These are phyloP conservation scores for Hyposmocoma kahamanoa DNA, from an alignment of 1,140 invertebrate species.

Conservation along the genomic window DNA sequence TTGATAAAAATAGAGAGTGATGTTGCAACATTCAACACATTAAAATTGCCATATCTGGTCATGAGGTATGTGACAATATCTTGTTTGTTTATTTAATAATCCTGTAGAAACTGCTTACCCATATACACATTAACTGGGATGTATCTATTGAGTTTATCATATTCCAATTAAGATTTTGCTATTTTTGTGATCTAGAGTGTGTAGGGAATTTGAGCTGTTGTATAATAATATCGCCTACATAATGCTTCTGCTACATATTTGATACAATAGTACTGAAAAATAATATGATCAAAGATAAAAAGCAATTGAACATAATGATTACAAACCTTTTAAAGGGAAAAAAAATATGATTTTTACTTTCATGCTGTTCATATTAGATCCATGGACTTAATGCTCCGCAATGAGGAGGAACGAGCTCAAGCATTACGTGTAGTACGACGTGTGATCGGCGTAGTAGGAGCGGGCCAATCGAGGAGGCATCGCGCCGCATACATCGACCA, in stretches of 20 bases:
- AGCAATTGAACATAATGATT: too few relatives aligned
- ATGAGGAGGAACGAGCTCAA: constrained; percentile 92
- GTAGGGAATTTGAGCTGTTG: too few relatives aligned
- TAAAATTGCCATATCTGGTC: constrained; percentile 88
- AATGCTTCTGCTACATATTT: background rate
- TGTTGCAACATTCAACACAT: constrained; percentile 83
- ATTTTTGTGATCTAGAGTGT: too few relatives aligned
- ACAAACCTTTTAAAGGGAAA: too few relatives aligned
- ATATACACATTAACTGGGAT: too few relatives aligned
- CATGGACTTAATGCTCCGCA: constrained; percentile 88
- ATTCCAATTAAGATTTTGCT: too few relatives aligned
- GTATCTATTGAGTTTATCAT: too few relatives aligned
- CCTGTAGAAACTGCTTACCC: too few relatives aligned
- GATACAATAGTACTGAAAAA: background rate
- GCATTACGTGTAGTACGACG: constrained; percentile 88
- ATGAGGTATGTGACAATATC: constrained; percentile 78
- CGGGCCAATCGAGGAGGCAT: constrained; percentile 78
- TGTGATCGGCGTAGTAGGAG: constrained; percentile 78
- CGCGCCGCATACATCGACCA: constrained; percentile 41
- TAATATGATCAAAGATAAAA: too few relatives aligned
- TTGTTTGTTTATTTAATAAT: too few relatives aligned
- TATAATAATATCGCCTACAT: background rate
- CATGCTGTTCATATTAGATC: too few relatives aligned
- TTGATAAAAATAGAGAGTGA: constrained; percentile 85
- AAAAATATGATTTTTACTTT: too few relatives aligned